A percentile compares a stretch with the other conserved stretches of the same genome.
These are phyloP conservation scores for Acanthopagrus latus DNA, from an alignment of 2,797 vertebrate species.

Conservation along the genomic window DNA sequence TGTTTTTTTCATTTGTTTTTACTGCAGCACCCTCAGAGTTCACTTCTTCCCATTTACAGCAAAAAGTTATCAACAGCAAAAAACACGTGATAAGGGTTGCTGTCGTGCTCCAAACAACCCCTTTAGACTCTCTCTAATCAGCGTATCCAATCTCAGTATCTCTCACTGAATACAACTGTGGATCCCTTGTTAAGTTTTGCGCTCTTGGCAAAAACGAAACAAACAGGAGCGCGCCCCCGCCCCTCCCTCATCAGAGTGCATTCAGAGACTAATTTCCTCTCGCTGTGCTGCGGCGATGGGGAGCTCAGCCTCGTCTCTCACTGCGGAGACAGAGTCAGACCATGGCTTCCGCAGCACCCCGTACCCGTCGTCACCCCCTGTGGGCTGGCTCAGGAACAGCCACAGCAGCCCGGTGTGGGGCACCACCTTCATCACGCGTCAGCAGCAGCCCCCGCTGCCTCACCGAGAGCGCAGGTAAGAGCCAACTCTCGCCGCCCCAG, in stretches of 20 bases:
- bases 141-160: neutral
- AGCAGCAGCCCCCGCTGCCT: conserved; percentile 88
- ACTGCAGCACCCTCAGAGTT: neutral
- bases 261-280: conserved; percentile 36
- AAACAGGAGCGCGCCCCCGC: neutral
- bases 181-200: conserved; percentile 29
- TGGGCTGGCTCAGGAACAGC: conserved; percentile 94
- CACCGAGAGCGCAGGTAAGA: conserved; percentile 96
- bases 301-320: conserved; percentile 97
- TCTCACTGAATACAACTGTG: conserved; percentile 28
- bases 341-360: conserved; percentile 91
- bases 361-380: conserved; percentile 89
- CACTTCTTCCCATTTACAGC: conserved; percentile 19
- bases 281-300: conserved; percentile 89
- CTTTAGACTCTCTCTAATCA: neutral
- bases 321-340: conserved; percentile 95
- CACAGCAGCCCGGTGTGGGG: conserved; percentile 93
- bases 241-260: conserved; percentile 15
- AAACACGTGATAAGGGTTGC: conserved; percentile 29
- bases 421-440: conserved; percentile 91
- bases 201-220: conserved; percentile 29
- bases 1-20: conserved; percentile 8
- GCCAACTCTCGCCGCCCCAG: conserved; percentile 24
- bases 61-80: conserved; percentile 25
- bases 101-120: conserved; percentile 18